Base-by-base conservation (phyloP, 2,113 vertebrate genomes). In the Elaphurus davidianus region DNA sequence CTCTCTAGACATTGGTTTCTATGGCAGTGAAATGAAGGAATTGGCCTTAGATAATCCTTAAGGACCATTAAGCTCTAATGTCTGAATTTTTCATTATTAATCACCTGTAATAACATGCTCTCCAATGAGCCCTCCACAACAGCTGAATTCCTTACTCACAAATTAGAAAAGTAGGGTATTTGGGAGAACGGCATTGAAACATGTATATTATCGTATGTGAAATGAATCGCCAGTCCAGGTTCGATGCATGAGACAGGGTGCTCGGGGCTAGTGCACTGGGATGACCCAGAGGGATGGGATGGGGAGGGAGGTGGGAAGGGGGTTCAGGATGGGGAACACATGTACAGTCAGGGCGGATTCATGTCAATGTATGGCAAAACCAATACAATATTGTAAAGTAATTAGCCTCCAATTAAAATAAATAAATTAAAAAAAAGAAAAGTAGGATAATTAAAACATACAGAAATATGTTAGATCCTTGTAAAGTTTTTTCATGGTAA, bases 391-490 rank as follows among this genome's bases (percentile, higher is more conserved):
- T 50, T 14, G 47, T 50, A 50, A 50, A 50, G 47, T 50, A 50
- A 50, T 50, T 50, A 50, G 47, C 47, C 47, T 50, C 47, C 47
- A 50, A 50, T 50, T 50, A 50, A 47, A 47, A 47, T 47, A 47
- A 50, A 50, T 50, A 50, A 50, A 50, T 13, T 50, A 13, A 13
- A 50, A 95, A 97, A 97, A 50, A 86, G 91, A 95, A 97, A 97
- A 50, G 79, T 87, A 64, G 50, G 30, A 71, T 93, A 23, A 90
- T 87, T 33, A 88, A 82, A 88, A 76, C 28, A 79, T 15, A 12
- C 6, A 91, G 71, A 84, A 91, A 94, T 40, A 1, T 30, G 17
- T 36, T 45, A 52, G 54, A 71, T 40, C 25, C 60, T 60, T 84
- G 4, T 81, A 67, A 33, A 71, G 62, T 85, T 89, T 88, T 89